phyloP scores from a whole-genome alignment of 2,888 invertebrate species.

The Crossocerus cetratus region DNA sequence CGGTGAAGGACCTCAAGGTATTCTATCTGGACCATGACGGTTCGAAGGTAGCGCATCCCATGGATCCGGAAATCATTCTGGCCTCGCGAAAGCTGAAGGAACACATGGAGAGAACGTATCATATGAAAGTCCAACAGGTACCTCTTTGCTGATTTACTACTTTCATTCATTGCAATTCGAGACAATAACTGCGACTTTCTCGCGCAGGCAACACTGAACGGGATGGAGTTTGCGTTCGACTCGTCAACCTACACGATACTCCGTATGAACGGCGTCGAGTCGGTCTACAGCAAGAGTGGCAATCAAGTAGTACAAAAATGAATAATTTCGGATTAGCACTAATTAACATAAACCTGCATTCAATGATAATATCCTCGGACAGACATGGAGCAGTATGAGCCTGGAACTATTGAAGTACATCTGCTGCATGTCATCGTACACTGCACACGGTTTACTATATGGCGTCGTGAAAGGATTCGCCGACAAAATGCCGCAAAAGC shows the following conservation, averaged over 20 bases:
- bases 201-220: slow-evolving; percentile 80
- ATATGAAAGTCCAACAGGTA: neutral
- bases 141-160: neutral
- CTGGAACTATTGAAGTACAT: slow-evolving; percentile 83
- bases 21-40: slow-evolving; percentile 89
- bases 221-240: slow-evolving; percentile 83
- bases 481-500: slow-evolving; percentile 79
- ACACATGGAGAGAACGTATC: slow-evolving; percentile 76
- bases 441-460: slow-evolving; percentile 82
- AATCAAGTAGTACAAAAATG: slow-evolving; percentile 75
- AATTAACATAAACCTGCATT: neutral
- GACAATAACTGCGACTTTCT: slow-evolving; percentile 9
- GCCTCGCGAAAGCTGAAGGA: slow-evolving; percentile 79
- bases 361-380: slow-evolving; percentile 39
- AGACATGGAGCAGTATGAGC: slow-evolving; percentile 81
- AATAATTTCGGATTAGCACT: neutral
- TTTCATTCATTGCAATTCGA: too few species aligned
- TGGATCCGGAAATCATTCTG: slow-evolving; percentile 80
- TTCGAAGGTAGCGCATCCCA: slow-evolving; percentile 81
- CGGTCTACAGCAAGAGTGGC: slow-evolving; percentile 81
- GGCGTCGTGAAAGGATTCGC: slow-evolving; percentile 82
- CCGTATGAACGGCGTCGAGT: slow-evolving; percentile 81
- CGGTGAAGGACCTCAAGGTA: slow-evolving; percentile 82
- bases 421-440: slow-evolving; percentile 82
- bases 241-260: slow-evolving; percentile 81